Base-by-base conservation (phyloP, 2,113 vertebrate genomes). In the Lichenostomus cassidix region DNA sequence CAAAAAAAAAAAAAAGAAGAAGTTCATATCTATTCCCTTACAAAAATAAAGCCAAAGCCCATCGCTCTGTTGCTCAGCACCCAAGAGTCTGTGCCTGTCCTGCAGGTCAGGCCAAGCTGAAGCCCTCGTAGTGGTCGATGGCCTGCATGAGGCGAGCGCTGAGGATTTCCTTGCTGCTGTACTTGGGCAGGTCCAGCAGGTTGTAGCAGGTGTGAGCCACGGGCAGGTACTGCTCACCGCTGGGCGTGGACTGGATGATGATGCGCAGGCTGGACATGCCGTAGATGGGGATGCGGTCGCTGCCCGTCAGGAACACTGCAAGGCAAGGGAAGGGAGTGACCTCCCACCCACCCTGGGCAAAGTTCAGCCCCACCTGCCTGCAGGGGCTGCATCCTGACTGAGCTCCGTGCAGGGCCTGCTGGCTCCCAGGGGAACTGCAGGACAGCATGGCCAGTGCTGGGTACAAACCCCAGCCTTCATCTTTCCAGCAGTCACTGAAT, bases 191-290 rank as follows among this genome's bases (percentile, higher is more conserved):
- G 98, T 99, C 99, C 37, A 99, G 98, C 60, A 99, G 98, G 92
- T 99, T 99, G 98, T 99, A 99, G 98, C 99, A 99, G 95, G 99
- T 99, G 92, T 99, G 99, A 4, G 99, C 99, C 93, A 99, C 99
- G 0, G 99, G 99, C 97, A 99, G 97, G 97, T 99, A 99, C 93
- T 99, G 98, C 96, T 99, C 98, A 73, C 98, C 98, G 0, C 98
- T 98, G 47, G 98, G 95, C 1, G 99, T 99, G 56, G 99, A 99
- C 98, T 99, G 99, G 97, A 99, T 99, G 97, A 98, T 75, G 5
- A 99, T 99, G 44, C 98, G 98, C 58, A 99, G 94, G 96, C 99
- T 99, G 74, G 98, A 98, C 99, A 99, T 99, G 94, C 99, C 99
- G 0, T 99, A 99, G 97, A 99, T 99, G 91, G 99, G 99, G n/a